Evolutionary conservation across 2,113 vertebrate species (phyloP).

Genomic region (Varanus salvator): DNA sequence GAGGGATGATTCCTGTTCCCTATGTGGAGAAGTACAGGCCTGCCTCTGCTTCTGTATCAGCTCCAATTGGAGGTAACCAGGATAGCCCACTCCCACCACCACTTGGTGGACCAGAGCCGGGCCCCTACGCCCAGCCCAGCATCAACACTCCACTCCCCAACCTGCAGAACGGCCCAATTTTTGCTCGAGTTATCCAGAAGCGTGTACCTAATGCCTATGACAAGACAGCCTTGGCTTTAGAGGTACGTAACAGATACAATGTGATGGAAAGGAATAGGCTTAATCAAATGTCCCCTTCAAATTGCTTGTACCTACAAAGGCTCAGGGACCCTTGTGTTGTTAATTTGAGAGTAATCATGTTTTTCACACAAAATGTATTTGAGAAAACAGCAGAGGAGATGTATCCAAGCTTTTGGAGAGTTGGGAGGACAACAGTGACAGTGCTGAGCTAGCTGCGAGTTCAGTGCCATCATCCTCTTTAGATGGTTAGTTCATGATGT

Average conservation of each 20-base stretch:
- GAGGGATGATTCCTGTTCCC: conserved; percentile 98
- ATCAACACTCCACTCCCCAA: conserved; percentile 96
- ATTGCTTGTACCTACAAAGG: conserved; percentile 13
- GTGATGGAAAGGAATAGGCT: conserved; percentile 80
- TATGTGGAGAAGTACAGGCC: conserved; percentile 98
- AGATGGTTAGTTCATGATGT: background rate
- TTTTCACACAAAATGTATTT: background rate
- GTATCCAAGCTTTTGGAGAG: background rate
- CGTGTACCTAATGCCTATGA: conserved; percentile 99
- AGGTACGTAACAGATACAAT: conserved; percentile 88
- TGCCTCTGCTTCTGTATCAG: conserved; percentile 83
- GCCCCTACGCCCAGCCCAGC: conserved; percentile 97
- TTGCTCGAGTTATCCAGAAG: conserved; percentile 98
- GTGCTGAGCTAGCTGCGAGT: background rate
- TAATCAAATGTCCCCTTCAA: conserved; percentile 77
- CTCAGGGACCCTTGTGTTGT: background rate
- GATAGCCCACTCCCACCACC: conserved; percentile 88
- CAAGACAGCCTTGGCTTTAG: conserved; percentile 99
- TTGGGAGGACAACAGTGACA: background rate
- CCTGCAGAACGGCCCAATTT: conserved; percentile 98
- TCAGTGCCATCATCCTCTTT: background rate
- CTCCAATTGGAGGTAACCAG: conserved; percentile 88
- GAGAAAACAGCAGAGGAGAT: background rate
- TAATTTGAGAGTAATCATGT: background rate
- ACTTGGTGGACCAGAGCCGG: conserved; percentile 91